Base-by-base conservation (phyloP, 2,113 vertebrate genomes). In the Hyaena hyaena region DNA sequence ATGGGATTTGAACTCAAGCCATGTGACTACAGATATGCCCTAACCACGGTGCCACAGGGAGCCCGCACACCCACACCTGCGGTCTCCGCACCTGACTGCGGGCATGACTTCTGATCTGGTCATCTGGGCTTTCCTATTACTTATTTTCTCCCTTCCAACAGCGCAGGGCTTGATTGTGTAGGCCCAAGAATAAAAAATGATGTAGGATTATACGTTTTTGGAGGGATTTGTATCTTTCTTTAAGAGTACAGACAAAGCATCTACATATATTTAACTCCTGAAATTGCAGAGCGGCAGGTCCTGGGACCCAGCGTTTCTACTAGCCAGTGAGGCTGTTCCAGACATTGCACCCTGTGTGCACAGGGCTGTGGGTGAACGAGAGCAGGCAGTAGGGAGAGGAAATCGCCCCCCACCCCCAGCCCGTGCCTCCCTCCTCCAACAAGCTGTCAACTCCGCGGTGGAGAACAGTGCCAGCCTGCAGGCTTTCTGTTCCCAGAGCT, bases 151-250 rank as follows among this genome's bases (percentile, higher is more conserved):
- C 33, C 65, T 92, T 90, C 35, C 55, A 19, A 19, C 55, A 74
- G 83, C 88, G 73, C 65, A 65, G n/a, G 74, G 55, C 87, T 90
- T 73, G 31, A 69, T 91, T 88, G 82, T 66, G 87, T 68, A 86
- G 76, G 74, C 97, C 28, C n/a, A 58, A 63, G 90, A 92, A 93
- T 89, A 43, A 88, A 94, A 95, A 90, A 11, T 74, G 89, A 86
- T 50, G n/a, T 63, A 74, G 79, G 94, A 68, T 4, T n/a, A 39
- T 87, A 55, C 86, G 43, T 74, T 77, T 93, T n/a, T 14, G 61
- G 92, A 92, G 53, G 63, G 68, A 80, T 50, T 85, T 69, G 26
- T 17, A 39, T 83, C 90, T 90, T 90, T 97, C 95, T 87, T 81
- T 66, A 93, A 76, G 76, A 71, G 83, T 88, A 81, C 58, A 79